These are phyloP conservation scores for Phylloscopus collybita DNA, from an alignment of 2,797 vertebrate species.

Conservation along the genomic window DNA sequence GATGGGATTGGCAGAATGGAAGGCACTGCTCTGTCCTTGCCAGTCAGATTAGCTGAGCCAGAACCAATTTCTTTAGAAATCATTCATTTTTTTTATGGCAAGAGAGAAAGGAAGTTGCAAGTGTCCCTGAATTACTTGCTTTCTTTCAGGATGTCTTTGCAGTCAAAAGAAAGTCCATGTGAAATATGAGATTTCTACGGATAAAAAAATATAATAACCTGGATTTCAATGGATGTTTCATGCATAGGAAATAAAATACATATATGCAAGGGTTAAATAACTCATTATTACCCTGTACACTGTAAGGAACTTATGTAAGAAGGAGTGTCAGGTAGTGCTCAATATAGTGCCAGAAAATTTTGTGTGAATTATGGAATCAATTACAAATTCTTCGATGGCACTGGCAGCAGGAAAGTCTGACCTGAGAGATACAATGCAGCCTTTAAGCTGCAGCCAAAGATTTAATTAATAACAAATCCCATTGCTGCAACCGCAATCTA, in stretches of 20 bases:
- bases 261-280: not conserved
- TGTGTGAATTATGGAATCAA: not conserved
- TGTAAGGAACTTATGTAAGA: not conserved
- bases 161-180: not conserved
- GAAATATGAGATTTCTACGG: not conserved
- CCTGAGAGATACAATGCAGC: not conserved
- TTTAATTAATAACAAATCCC: slow-evolving; percentile 28
- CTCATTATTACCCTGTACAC: not conserved
- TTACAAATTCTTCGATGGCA: slow-evolving; percentile 36
- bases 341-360: not conserved
- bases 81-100: not conserved
- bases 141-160: not conserved
- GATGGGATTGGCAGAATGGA: not conserved
- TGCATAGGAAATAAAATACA: not conserved
- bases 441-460: slow-evolving; percentile 17
- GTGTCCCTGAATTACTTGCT: not conserved
- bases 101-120: not conserved
- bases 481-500: not conserved
- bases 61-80: not conserved
- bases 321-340: not conserved
- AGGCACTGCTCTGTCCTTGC: not conserved
- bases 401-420: not conserved
- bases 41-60: not conserved
- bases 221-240: not conserved
- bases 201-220: not conserved